Percentiles rank a stretch among this genome's conserved stretches.
phyloP scores from a whole-genome alignment of 2,797 vertebrate genomes.

The Acridotheres tristis region DNA sequence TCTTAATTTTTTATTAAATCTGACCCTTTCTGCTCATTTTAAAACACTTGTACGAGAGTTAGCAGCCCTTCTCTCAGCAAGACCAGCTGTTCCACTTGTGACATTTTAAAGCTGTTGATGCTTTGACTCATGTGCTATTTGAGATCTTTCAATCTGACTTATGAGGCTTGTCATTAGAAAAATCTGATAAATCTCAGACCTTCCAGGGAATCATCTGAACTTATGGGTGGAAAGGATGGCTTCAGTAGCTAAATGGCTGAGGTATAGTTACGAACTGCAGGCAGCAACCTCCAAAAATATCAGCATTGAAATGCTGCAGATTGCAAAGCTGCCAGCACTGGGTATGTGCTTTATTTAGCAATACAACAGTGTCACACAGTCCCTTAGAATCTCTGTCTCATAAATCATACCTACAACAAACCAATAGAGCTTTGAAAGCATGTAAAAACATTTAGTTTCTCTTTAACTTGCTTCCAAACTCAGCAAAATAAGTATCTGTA shows the following conservation, averaged over 20 bases:
- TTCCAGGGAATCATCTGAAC: conserved; percentile 67
- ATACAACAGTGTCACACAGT: conserved; percentile 27
- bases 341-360: conserved; percentile 53
- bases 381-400: neutral
- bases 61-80: conserved; percentile 23
- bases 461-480: neutral
- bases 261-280: conserved; percentile 49
- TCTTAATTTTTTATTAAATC: neutral
- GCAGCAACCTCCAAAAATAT: conserved; percentile 63
- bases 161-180: conserved; percentile 63
- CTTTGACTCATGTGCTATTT: conserved; percentile 66
- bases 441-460: neutral
- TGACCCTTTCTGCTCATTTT: conserved; percentile 27
- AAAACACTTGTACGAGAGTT: neutral
- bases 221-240: conserved; percentile 62
- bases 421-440: neutral
- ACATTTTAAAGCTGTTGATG: conserved; percentile 69
- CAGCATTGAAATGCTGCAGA: conserved; percentile 31
- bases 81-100: conserved; percentile 68
- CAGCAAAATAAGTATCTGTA: neutral
- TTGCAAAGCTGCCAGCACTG: conserved; percentile 58
- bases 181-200: conserved; percentile 70
- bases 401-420: neutral
- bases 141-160: conserved; percentile 66
- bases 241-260: conserved; percentile 26